phyloP scores from a whole-genome alignment of 2,888 invertebrate genomes.

The Podabrus alpinus region DNA sequence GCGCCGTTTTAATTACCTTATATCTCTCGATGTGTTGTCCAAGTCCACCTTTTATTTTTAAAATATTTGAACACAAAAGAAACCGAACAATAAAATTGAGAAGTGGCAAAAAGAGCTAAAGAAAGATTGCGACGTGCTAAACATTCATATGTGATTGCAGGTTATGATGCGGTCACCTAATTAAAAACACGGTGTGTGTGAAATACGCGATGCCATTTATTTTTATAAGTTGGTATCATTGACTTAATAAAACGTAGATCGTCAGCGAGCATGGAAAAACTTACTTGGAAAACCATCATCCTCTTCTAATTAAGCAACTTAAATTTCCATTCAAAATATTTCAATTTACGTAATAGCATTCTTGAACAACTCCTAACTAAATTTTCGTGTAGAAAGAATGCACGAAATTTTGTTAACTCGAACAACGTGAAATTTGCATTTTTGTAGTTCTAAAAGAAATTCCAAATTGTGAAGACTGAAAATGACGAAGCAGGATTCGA shows the following conservation, averaged over 20 bases:
- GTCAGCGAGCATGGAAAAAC: not conserved
- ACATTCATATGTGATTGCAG: constrained; percentile 30
- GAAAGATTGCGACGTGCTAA: constrained; percentile 26
- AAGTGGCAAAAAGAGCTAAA: constrained; percentile 1
- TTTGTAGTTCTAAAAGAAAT: not conserved
- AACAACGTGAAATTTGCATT: not conserved
- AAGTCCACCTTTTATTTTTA: not conserved
- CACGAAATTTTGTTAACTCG: not conserved
- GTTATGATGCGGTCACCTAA: constrained; percentile 26
- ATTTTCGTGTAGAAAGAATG: not conserved
- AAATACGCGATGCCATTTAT: constrained; percentile 18
- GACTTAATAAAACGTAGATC: constrained; percentile 7
- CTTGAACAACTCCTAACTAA: not conserved
- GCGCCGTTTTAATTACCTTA: not conserved
- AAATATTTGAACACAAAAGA: constrained; percentile 7
- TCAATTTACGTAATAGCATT: not conserved
- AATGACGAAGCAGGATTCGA: not conserved
- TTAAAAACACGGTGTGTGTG: constrained; percentile 30
- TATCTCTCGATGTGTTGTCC: not conserved
- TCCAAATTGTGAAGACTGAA: not conserved
- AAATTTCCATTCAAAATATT: not conserved
- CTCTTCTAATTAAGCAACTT: not conserved
- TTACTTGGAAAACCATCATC: not conserved
- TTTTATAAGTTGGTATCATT: constrained; percentile 1
- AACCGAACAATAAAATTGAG: constrained; percentile 22